Percentiles rank a stretch among this genome's conserved stretches.
These are phyloP conservation scores for Apamea sordens DNA, from an alignment of 2,888 invertebrate species.

Conservation along the genomic window DNA sequence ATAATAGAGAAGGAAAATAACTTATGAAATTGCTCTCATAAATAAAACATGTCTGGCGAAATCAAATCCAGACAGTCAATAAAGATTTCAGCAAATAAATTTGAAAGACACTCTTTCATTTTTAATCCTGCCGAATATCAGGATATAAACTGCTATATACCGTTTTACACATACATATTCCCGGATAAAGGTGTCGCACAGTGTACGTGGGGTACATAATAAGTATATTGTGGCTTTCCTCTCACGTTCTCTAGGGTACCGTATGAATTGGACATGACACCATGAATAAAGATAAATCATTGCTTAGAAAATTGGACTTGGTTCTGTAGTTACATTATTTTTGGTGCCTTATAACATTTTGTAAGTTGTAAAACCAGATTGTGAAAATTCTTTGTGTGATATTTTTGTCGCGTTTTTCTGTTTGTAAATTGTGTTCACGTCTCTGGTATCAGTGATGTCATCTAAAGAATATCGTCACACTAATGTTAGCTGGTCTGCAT, in stretches of 20 bases:
- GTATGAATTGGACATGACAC: constrained; percentile 66
- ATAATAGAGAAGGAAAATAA: constrained; percentile 1
- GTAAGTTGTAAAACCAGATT: constrained; percentile 1
- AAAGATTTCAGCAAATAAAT: constrained; percentile 43
- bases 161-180: constrained; percentile 67
- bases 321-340: constrained; percentile 56
- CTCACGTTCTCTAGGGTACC: constrained; percentile 66
- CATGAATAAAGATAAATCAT: constrained; percentile 70
- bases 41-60: constrained; percentile 26
- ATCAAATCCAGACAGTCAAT: constrained; percentile 26
- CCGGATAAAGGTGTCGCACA: constrained; percentile 73
- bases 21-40: constrained; percentile 11
- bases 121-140: constrained; percentile 40
- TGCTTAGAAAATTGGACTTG: constrained; percentile 65
- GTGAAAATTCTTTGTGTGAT: background rate
- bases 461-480: background rate
- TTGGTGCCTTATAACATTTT: constrained; percentile 26
- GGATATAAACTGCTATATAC: constrained; percentile 45
- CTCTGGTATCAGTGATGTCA: background rate
- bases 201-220: constrained; percentile 71
- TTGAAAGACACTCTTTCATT: constrained; percentile 46
- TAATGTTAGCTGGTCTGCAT: background rate
- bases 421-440: background rate
- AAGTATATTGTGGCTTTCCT: constrained; percentile 61
- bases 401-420: background rate